Evolutionary conservation across 2,113 vertebrate species (phyloP).

Genomic region (Hoplias malabaricus): DNA sequence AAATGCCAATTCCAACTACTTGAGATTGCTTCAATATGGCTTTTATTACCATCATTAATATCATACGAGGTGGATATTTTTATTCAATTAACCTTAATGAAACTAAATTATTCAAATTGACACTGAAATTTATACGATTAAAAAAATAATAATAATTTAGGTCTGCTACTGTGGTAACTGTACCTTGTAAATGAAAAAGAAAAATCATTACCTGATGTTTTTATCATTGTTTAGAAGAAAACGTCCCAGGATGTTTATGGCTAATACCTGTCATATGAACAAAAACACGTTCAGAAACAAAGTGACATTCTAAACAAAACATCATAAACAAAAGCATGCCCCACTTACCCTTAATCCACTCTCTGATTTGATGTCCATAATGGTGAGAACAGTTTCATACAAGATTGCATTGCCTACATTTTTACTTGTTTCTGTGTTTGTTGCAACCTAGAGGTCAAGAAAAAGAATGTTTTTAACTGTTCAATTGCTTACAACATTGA

Average conservation of each 20-base stretch:
- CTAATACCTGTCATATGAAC: conserved; percentile 85
- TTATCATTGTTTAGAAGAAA: conserved; percentile 99
- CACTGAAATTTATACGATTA: no score
- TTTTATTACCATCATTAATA: background rate
- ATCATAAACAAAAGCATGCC: background rate
- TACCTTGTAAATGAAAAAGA: background rate
- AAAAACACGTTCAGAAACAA: background rate
- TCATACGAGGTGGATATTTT: no score
- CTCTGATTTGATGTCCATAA: conserved; percentile 99
- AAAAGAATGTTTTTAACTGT: background rate
- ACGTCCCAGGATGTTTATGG: conserved; percentile 97
- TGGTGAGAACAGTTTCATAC: conserved; percentile 97
- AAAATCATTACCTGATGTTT: conserved; percentile 86
- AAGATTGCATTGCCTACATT: conserved; percentile 99
- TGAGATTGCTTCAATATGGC: background rate
- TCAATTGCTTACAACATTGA: background rate
- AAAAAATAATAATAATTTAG: no score
- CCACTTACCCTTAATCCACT: conserved; percentile 92
- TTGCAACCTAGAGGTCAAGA: conserved; percentile 89
- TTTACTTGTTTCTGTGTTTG: conserved; percentile 99
- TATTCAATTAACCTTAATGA: no score
- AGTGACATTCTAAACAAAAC: background rate
- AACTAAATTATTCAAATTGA: no score
- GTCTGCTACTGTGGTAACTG: no score
- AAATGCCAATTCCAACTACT: background rate